Evolutionary conservation across 2,888 invertebrate genomes (phyloP).

Genomic region (Acronicta leporina): DNA sequence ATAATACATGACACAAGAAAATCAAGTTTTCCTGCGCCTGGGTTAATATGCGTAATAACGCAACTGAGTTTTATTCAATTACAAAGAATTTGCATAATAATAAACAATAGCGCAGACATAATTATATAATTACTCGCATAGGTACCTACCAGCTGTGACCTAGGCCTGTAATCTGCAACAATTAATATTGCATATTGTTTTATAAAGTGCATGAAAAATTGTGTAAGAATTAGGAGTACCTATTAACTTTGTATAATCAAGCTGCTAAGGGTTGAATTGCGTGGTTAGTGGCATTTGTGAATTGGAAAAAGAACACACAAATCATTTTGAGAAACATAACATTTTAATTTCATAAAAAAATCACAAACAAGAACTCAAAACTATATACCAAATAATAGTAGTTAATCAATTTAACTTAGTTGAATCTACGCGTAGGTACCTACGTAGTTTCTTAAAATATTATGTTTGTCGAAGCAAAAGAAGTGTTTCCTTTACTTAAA

Average conservation of each 20-base stretch:
- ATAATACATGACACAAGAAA: conserved; percentile 3
- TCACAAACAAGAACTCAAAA: no score
- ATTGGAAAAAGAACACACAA: conserved; percentile 21
- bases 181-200: conserved; percentile 49
- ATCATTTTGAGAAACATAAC: conserved; percentile 9
- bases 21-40: conserved; percentile 7
- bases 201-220: conserved; percentile 37
- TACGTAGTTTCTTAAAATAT: no score
- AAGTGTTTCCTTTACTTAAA: no score
- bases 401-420: no score
- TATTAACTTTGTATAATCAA: conserved; percentile 42
- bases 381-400: no score
- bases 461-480: no score
- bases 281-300: conserved; percentile 48
- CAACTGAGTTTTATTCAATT: conserved; percentile 24
- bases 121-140: conserved; percentile 35
- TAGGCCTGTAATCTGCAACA: conserved; percentile 28
- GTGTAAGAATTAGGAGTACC: conserved; percentile 32
- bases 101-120: conserved; percentile 48
- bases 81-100: conserved; percentile 47
- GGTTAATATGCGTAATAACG: conserved; percentile 31
- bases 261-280: conserved; percentile 52
- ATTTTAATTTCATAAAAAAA: no score
- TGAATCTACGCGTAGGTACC: no score
- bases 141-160: conserved; percentile 24